A percentile compares a stretch with the other conserved stretches of the same genome.
These are phyloP conservation scores for Zaprionus vittiger DNA, from an alignment of 1,140 invertebrate species.

Conservation along the genomic window DNA sequence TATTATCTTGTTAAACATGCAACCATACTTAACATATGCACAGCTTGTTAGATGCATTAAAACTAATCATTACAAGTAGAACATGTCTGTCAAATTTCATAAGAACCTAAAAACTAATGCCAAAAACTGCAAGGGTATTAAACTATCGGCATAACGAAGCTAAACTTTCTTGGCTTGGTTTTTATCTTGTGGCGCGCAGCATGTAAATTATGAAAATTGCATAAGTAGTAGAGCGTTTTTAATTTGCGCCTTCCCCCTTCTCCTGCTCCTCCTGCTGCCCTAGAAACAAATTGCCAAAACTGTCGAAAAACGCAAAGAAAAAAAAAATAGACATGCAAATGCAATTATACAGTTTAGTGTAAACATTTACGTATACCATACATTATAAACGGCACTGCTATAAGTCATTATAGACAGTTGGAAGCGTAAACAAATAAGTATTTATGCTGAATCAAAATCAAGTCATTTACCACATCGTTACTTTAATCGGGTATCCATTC, in stretches of 20 bases:
- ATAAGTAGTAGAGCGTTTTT: slow-evolving; percentile 77
- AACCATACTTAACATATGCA: no score
- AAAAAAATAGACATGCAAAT: slow-evolving; percentile 68
- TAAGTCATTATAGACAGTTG: neutral
- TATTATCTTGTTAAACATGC: no score
- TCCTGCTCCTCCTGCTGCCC: neutral
- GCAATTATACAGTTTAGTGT: slow-evolving; percentile 32
- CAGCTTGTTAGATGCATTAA: no score
- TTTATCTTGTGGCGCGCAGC: slow-evolving; percentile 43
- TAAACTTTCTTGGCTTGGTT: neutral
- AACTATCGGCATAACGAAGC: neutral
- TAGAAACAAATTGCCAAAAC: slow-evolving; percentile 57
- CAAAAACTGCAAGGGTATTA: neutral
- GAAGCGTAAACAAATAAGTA: neutral
- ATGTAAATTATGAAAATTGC: slow-evolving; percentile 79
- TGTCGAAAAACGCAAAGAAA: slow-evolving; percentile 57
- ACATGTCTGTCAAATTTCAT: no score
- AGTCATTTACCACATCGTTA: no score
- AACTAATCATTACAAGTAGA: no score
- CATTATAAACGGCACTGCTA: no score
- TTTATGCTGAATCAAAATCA: no score
- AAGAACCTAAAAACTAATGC: no score
- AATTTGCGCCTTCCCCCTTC: slow-evolving; percentile 49
- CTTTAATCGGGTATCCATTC: no score
- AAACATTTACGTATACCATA: slow-evolving; percentile 49